A percentile compares a stretch with the other conserved stretches of the same genome.
Conservation (phyloP, 2,113 vertebrate species). For the Crotalus viridis region DNA sequence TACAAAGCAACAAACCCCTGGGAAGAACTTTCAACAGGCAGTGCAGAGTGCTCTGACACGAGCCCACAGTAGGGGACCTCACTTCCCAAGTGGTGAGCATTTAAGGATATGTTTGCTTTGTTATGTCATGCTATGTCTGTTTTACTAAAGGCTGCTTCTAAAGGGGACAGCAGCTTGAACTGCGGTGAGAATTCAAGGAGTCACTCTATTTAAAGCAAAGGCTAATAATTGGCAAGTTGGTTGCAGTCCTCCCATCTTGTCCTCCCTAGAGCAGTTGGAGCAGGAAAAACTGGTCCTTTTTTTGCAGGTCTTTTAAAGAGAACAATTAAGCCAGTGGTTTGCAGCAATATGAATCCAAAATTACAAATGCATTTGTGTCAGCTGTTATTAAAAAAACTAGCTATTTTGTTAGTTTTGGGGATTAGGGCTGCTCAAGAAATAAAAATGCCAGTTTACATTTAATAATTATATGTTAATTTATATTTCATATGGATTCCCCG, state of each 20-base stretch:
- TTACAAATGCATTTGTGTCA: not conserved
- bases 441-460: not conserved
- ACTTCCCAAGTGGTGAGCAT: conserved; percentile 84
- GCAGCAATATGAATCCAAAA: not conserved
- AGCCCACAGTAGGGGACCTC: conserved; percentile 74
- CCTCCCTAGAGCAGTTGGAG: not conserved
- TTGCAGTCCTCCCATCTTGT: not conserved
- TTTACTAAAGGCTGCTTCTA: not conserved
- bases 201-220: not conserved
- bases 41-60: conserved; percentile 79
- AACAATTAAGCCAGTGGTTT: not conserved
- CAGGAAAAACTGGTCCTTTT: not conserved
- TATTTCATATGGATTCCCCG: not conserved
- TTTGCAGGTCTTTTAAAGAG: not conserved
- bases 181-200: not conserved
- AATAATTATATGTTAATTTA: not conserved
- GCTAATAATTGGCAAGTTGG: not conserved
- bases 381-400: not conserved
- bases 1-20: conserved; percentile 81
- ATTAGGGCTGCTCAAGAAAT: not conserved
- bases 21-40: conserved; percentile 80
- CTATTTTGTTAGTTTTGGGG: not conserved
- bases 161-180: not conserved
- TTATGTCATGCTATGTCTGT: not conserved
- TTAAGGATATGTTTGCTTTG: fast-evolving